Percentiles rank a stretch among this genome's conserved stretches.
phyloP scores from a whole-genome alignment of 2,797 vertebrate genomes.

The Acipenser transmontanus region DNA sequence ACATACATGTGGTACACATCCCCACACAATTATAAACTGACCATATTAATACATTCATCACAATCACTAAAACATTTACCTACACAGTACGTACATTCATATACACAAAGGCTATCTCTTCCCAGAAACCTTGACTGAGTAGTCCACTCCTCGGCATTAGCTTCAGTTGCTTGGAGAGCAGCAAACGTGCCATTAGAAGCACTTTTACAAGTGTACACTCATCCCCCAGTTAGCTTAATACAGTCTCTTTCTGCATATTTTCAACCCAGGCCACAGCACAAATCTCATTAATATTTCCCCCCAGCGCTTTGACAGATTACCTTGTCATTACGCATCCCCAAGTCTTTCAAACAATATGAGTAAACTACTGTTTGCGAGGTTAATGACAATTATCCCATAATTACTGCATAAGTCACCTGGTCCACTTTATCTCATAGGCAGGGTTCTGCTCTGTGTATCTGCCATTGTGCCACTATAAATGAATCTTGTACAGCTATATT shows the following conservation, averaged over 20 bases:
- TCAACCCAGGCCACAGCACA: conserved; percentile 85
- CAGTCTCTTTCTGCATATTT: conserved; percentile 92
- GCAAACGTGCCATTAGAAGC: conserved; percentile 98
- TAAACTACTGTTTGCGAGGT: conserved; percentile 99
- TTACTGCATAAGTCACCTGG: conserved; percentile 90
- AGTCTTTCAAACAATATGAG: conserved; percentile 97
- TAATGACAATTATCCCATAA: conserved; percentile 99
- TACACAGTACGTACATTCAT: not conserved
- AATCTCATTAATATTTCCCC: conserved; percentile 99
- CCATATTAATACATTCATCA: too few relatives aligned
- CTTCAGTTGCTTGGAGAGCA: conserved; percentile 82
- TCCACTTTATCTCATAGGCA: conserved; percentile 86
- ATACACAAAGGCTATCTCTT: conserved; percentile 46
- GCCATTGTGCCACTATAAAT: conserved; percentile 74
- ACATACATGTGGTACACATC: too few relatives aligned
- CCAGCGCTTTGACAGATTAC: conserved; percentile 98
- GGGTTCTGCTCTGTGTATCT: conserved; percentile 76
- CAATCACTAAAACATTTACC: too few relatives aligned
- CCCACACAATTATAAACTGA: too few relatives aligned
- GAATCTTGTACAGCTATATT: conserved; percentile 77
- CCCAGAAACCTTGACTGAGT: conserved; percentile 74
- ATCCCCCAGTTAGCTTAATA: conserved; percentile 99
- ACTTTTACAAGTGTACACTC: conserved; percentile 98
- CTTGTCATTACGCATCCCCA: conserved; percentile 98
- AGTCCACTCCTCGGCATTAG: conserved; percentile 88